These are phyloP conservation scores for Epinotia ramella DNA, from an alignment of 2,888 invertebrate genomes.

Conservation along the genomic window DNA sequence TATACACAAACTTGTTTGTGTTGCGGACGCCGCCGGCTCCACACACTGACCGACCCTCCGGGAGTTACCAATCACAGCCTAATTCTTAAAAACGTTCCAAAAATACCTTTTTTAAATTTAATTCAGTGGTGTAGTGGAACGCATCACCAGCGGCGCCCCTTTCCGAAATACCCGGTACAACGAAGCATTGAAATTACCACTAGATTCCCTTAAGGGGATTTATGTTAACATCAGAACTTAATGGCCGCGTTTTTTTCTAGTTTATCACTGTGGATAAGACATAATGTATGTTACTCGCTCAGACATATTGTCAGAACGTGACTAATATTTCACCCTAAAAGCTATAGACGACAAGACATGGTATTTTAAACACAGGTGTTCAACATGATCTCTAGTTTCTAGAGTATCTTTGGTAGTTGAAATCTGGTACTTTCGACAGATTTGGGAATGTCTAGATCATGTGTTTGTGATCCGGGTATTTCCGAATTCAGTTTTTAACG, in stretches of 20 bases:
- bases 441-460: not conserved
- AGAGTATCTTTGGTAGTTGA: constrained; percentile 25
- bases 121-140: constrained; percentile 21
- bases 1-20: constrained; percentile 29
- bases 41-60: constrained; percentile 50
- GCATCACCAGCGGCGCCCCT: constrained; percentile 9
- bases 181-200: not conserved
- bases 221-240: too few relatives aligned
- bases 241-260: too few relatives aligned
- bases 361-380: not conserved
- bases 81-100: constrained; percentile 66
- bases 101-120: constrained; percentile 56
- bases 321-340: not conserved
- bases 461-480: constrained; percentile 1
- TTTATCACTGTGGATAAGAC: too few relatives aligned
- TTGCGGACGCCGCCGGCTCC: constrained; percentile 45
- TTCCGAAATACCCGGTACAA: constrained; percentile 8
- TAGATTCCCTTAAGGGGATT: not conserved
- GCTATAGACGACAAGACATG: not conserved
- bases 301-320: not conserved
- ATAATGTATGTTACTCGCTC: too few relatives aligned
- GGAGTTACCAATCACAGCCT: constrained; percentile 76
- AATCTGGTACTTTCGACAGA: not conserved
- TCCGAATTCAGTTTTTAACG: constrained; percentile 1
- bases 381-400: constrained; percentile 14